Evolutionary conservation across 2,888 invertebrate genomes (phyloP), one percentile per base, ranked within the genome.

Genomic region (Drosophila neotestacea): DNA sequence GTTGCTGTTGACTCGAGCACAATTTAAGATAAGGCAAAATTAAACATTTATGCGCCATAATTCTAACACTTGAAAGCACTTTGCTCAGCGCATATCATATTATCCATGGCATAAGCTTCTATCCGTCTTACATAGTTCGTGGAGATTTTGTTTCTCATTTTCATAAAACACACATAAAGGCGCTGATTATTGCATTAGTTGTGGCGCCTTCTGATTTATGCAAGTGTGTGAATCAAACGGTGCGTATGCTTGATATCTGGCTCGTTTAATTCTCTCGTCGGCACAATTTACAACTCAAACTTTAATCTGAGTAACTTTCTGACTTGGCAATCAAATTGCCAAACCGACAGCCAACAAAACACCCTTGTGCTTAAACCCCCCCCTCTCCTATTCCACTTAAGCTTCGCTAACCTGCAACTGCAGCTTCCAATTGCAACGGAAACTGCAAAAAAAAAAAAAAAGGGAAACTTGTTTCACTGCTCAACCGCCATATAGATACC

Each of bases 271-370:
- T 42, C 60, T 47, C 64, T 60, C 30, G 34, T 50, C 48, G 28
- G 54, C 55, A 55, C 64, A 63, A 84, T 87, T 87, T 71, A 81
- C 78, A 88, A 84, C 81, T 73, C 85, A 86, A 83, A 87, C 87
- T 83, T 55, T 55, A 86, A 70, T 67, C 58, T 56, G 11, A 11
- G 42, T 42, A 77, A 76, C 54, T 71, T 77, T 71, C 48, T 48
- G 56, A 66, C 63, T 77, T 78, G 34, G 56, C 69, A 69, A 73
- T 81, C 81, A 78, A 77, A 69, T 73, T 73, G 73, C 47, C 69
- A 77, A 68, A 63, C 81, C 78, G 36, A 66, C 52, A 81, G 48
- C 39, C 65, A 16, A 41, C 27, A 36, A 22, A 46, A 46, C 58
- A 64, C 50, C 38, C 47, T 38, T 16, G 16, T 11, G 22, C 30